phyloP scores from a whole-genome alignment of 2,113 vertebrate genomes.

The Neotragus pygmaeus region DNA sequence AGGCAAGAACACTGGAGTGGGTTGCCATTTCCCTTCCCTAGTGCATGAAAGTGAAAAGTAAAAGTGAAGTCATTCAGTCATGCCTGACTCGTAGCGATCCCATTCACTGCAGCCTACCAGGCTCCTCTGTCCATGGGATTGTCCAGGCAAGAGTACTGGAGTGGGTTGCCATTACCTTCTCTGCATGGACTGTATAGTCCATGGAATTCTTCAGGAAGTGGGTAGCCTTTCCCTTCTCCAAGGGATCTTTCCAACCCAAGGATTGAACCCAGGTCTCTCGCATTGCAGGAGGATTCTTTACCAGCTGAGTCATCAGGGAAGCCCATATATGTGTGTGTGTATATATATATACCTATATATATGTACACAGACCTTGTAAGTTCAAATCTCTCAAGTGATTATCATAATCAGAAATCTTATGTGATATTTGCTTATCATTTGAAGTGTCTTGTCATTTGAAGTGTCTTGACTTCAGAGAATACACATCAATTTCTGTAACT shows the following conservation, averaged over 20 bases:
- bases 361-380: background rate
- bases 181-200: background rate
- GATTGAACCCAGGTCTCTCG: background rate
- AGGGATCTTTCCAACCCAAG: background rate
- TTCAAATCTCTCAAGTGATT: background rate
- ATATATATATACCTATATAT: background rate
- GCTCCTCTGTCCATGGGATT: background rate
- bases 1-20: background rate
- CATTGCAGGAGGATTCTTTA: background rate
- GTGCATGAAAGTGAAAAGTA: background rate
- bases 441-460: background rate
- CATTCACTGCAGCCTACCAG: background rate
- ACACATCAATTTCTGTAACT: background rate
- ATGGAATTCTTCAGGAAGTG: background rate
- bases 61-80: background rate
- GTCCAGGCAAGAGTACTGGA: background rate
- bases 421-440: background rate
- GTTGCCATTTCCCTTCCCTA: background rate
- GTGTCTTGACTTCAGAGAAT: background rate
- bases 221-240: background rate
- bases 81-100: rapidly evolving
- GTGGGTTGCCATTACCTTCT: background rate
- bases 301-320: background rate
- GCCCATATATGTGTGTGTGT: background rate
- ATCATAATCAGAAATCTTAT: background rate